A percentile compares a stretch with the other conserved stretches of the same genome.
phyloP scores from a whole-genome alignment of 2,888 invertebrate species.

The Heliconius erato region DNA sequence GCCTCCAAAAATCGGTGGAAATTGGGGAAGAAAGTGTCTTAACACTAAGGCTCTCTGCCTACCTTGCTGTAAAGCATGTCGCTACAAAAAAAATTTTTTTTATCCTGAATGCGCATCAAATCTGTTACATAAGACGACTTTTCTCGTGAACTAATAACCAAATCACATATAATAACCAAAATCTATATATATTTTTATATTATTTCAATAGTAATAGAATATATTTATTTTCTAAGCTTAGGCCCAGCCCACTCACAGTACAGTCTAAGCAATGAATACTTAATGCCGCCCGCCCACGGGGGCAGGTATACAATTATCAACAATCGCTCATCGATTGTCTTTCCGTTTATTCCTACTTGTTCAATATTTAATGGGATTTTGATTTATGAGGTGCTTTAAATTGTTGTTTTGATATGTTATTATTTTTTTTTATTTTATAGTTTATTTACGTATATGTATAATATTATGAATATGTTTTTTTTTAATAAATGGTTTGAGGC shows the following conservation, averaged over 20 bases:
- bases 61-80: too few relatives aligned
- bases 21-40: too few relatives aligned
- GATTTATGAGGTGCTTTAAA: conserved; percentile 11
- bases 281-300: conserved; percentile 28
- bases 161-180: too few relatives aligned
- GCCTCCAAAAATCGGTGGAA: too few relatives aligned
- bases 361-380: conserved; percentile 27
- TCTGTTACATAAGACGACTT: too few relatives aligned
- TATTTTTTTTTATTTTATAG: neutral
- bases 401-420: neutral
- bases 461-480: too few relatives aligned
- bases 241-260: neutral
- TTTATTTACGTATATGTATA: neutral
- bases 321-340: conserved; percentile 28
- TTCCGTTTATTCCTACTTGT: conserved; percentile 31
- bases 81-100: too few relatives aligned
- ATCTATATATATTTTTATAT: too few relatives aligned
- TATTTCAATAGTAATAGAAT: neutral
- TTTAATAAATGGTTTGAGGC: too few relatives aligned
- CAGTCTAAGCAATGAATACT: conserved; percentile 28
- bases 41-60: too few relatives aligned
- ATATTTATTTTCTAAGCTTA: neutral
- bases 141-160: too few relatives aligned
- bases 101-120: too few relatives aligned
- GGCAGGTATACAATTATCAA: conserved; percentile 37